phyloP scores from a whole-genome alignment of 2,113 vertebrate species.

The Archilochus colubris region DNA sequence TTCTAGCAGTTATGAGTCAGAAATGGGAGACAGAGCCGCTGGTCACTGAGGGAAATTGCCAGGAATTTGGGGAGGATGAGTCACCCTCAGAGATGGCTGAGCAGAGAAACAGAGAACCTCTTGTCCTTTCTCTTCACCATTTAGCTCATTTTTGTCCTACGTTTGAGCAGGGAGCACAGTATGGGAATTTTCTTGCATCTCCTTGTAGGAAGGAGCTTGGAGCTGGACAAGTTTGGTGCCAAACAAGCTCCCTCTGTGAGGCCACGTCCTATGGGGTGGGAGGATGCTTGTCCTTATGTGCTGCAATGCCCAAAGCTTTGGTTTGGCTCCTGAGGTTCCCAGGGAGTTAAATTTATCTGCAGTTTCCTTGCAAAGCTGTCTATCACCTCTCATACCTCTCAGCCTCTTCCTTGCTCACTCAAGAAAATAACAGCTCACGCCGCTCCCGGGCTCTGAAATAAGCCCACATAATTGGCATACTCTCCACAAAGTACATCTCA shows the following conservation, averaged over 20 bases:
- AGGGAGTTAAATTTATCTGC: background rate
- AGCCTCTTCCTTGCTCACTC: background rate
- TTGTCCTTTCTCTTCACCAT: background rate
- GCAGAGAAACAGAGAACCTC: background rate
- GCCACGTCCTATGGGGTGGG: rapidly evolving
- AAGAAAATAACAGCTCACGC: conserved; percentile 5
- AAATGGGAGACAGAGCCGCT: background rate
- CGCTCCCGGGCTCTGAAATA: background rate
- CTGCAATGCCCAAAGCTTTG: background rate
- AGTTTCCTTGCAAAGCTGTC: background rate
- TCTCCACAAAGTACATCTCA: background rate
- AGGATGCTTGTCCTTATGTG: background rate
- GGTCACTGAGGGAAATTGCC: background rate
- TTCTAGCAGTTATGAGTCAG: conserved; percentile 44
- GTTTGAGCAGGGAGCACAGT: background rate
- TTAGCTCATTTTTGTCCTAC: background rate
- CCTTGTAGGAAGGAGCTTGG: background rate
- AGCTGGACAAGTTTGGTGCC: background rate
- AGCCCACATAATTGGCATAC: background rate
- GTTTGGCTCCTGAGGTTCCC: background rate
- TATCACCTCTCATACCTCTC: background rate
- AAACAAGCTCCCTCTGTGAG: background rate
- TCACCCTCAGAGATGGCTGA: background rate
- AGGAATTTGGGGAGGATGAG: conserved; percentile 8
- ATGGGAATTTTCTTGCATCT: background rate